Conservation (phyloP, 2,888 invertebrate species). For the Drosophila monieri region DNA sequence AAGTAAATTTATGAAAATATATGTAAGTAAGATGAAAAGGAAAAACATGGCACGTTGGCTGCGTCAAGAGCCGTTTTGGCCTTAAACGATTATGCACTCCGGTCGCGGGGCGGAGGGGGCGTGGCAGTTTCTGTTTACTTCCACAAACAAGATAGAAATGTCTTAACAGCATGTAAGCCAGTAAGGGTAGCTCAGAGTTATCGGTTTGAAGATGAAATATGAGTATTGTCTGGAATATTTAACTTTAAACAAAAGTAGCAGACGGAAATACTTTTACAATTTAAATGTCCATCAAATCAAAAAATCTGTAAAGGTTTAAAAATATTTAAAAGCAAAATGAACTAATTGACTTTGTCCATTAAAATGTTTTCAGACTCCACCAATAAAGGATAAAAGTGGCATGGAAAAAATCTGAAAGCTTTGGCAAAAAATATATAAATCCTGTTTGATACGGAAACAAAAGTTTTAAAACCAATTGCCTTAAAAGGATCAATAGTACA, state of each 20-base stretch:
- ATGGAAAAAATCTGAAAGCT: background rate
- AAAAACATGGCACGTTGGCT: conserved; percentile 14
- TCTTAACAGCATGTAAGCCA: conserved; percentile 21
- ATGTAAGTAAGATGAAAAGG: conserved; percentile 15
- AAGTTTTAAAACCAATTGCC: background rate
- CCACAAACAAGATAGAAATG: conserved; percentile 28
- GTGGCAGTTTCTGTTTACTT: conserved; percentile 20
- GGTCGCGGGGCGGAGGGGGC: conserved; percentile 3
- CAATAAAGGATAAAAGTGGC: background rate
- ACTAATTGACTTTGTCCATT: background rate
- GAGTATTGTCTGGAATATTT: background rate
- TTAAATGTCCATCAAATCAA: background rate
- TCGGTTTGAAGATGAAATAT: background rate
- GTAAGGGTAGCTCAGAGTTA: conserved; percentile 4
- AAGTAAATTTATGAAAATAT: conserved; percentile 5
- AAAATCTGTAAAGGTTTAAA: background rate
- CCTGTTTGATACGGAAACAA: background rate
- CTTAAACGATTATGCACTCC: conserved; percentile 58
- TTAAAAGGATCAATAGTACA: background rate
- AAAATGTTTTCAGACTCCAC: background rate
- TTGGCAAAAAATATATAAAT: background rate
- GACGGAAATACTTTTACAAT: background rate
- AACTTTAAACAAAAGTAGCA: background rate
- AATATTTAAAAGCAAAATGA: background rate
- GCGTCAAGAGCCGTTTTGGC: conserved; percentile 42